Base-by-base conservation (phyloP, 1,140 invertebrate species). In the Micrasema longulum region DNA sequence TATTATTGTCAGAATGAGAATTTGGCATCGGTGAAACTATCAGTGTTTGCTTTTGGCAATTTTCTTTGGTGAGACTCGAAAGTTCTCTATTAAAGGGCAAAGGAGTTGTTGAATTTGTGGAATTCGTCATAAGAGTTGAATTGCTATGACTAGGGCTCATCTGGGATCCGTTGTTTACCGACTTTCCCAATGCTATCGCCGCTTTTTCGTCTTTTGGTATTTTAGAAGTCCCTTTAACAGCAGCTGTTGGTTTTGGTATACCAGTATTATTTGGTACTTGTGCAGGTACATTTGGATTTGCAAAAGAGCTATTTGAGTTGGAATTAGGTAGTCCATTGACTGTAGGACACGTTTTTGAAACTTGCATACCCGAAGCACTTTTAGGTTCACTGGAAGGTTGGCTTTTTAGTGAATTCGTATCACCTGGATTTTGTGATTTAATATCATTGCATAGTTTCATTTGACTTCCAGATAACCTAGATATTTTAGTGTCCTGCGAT, bases 241-340 rank as follows among this genome's bases (percentile, higher is more conserved):
- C 91, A 11, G 94, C 93, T 14, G 93, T 95, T 3, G 94, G 95
- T 83, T 96, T 96, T 1, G 95, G 94, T 77, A 96, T 93, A 12
- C 92, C 92, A 7, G 92, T 94, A 5, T 70, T 69, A 45, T 65
- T 66, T 20, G 81, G 80, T 75, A 80, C 81, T 74, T 79, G 81
- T 20, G 78, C 75, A 22, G 80, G 76, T 63, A 78, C 65, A 52
- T 77, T 78, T 5, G 62, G 63, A 22, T 68, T 71, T 0, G 74
- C 69, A 62, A 74, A 73, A 1, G 72, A 76, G 14, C 36, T 20
- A 38, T 65, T 69, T 12, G 75, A 73, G 71, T 76, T 76, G 6
- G 71, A 73, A 66, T 66, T 73, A 3, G 69, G 16, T 31, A 76
- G 38, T 9, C 71, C 65, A 52, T 73, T 73, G 20, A 50, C 43